These are phyloP conservation scores for Lepilemur septentrionalis DNA, from an alignment of 2,797 vertebrate species.

Conservation along the genomic window DNA sequence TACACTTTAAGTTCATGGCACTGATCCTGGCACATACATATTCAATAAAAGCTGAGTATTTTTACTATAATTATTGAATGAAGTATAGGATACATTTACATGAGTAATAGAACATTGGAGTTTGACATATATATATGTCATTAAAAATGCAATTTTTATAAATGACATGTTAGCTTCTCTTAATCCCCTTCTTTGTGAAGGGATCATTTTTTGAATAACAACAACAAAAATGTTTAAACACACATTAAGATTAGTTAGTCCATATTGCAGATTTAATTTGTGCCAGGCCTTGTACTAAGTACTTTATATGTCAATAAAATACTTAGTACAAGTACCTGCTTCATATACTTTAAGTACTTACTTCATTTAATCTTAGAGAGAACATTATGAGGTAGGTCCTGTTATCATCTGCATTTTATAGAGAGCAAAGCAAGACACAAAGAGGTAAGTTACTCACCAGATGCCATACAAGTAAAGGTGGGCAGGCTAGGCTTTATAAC, in stretches of 20 bases:
- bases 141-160: neutral
- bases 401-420: neutral
- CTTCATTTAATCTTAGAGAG: neutral
- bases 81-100: neutral
- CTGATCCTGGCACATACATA: neutral
- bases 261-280: neutral
- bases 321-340: too few relatives aligned
- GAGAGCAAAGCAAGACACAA: neutral
- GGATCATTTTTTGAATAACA: neutral
- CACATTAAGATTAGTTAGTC: neutral
- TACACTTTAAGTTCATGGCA: neutral
- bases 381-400: neutral
- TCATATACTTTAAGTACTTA: neutral
- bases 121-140: neutral
- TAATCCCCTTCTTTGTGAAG: neutral
- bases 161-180: neutral
- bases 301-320: too few relatives aligned
- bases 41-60: neutral
- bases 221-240: neutral
- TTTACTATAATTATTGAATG: neutral
- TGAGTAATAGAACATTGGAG: neutral
- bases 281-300: neutral
- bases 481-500: fast-evolving
- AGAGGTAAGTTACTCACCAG: neutral
- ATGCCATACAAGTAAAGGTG: fast-evolving